Percentiles rank a stretch among this genome's conserved stretches.
phyloP scores from a whole-genome alignment of 2,888 invertebrate species.

The Teleiodes luculella region DNA sequence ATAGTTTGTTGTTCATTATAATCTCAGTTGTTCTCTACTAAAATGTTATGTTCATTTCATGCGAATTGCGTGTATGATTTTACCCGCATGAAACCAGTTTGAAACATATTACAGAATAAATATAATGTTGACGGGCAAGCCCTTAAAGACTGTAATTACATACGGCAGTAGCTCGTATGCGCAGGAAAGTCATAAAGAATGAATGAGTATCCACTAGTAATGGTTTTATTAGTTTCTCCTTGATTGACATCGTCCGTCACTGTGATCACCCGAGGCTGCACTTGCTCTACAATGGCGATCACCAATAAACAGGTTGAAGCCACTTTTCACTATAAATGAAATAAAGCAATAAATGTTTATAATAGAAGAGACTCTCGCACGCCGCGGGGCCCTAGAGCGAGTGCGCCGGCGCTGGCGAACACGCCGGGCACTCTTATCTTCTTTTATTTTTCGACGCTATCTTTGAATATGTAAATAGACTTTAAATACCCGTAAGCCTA shows the following conservation, averaged over 20 bases:
- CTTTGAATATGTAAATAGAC: slow-evolving; percentile 31
- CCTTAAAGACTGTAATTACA: slow-evolving; percentile 1
- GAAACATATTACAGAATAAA: background rate
- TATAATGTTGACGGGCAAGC: background rate
- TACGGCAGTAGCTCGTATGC: background rate
- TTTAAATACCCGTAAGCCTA: slow-evolving; percentile 12
- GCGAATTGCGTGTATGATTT: no score
- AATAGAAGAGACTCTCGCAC: slow-evolving; percentile 42
- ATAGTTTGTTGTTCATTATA: no score
- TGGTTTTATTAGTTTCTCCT: slow-evolving; percentile 11
- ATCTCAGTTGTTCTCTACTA: no score
- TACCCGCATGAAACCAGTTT: no score
- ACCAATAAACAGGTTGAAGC: slow-evolving; percentile 44
- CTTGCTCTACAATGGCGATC: slow-evolving; percentile 32
- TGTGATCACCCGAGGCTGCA: slow-evolving; percentile 31
- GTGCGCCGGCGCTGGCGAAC: slow-evolving; percentile 28
- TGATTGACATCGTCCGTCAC: slow-evolving; percentile 29
- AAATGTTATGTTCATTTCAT: no score
- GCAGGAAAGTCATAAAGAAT: background rate
- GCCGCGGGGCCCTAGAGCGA: slow-evolving; percentile 38
- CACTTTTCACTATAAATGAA: slow-evolving; percentile 52
- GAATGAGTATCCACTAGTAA: slow-evolving; percentile 1
- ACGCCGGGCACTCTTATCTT: slow-evolving; percentile 30
- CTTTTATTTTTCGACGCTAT: slow-evolving; percentile 36
- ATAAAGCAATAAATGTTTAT: slow-evolving; percentile 61